Base-by-base conservation (phyloP, 2,797 vertebrate genomes). In the Bovichtus variegatus region DNA sequence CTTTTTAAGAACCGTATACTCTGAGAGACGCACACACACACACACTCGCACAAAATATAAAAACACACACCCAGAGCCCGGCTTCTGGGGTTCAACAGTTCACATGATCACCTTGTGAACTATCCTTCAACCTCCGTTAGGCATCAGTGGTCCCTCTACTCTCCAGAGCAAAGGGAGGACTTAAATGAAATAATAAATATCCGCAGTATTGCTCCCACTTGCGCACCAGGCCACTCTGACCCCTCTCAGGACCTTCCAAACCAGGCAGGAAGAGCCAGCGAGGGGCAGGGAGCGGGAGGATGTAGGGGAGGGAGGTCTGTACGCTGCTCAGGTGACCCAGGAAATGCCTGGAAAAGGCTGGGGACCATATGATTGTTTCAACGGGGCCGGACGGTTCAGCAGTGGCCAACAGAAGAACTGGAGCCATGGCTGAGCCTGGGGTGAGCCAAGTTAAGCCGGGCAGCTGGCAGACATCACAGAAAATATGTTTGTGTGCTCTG, bases 121-220 rank as follows among this genome's bases (percentile, higher is more conserved):
- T 79, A 83, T 87, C 82, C 70, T 71, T 92, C 87, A 89, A 87
- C 91, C 87, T 90, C 68, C 61, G 75, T 73, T 84, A 89, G 77
- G 90, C 84, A 89, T 85, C 87, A 89, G 84, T 85, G 90, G 84
- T 86, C 90, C 78, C 71, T 71, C 50, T 77, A 58, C 89, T 86
- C 87, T 85, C 88, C 81, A 63, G 87, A 89, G 87, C 85, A 80
- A 85, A 92, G 83, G 80, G 78, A 90, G 77, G 89, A 90, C 88
- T 92, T 92, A 93, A 92, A 91, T 90, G 89, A 93, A 94, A 95
- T 92, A 95, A 95, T 94, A 95, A 95, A 96, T 95, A 95, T 93
- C 80, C 86, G 2, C 83, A 59, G 85, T 91, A 90, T 88, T 91
- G 88, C 89, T 92, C 91, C 92, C 90, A 83, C 87, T 80, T 74